Evolutionary conservation across 2,888 invertebrate genomes (phyloP).

Genomic region (Spialia ferax): DNA sequence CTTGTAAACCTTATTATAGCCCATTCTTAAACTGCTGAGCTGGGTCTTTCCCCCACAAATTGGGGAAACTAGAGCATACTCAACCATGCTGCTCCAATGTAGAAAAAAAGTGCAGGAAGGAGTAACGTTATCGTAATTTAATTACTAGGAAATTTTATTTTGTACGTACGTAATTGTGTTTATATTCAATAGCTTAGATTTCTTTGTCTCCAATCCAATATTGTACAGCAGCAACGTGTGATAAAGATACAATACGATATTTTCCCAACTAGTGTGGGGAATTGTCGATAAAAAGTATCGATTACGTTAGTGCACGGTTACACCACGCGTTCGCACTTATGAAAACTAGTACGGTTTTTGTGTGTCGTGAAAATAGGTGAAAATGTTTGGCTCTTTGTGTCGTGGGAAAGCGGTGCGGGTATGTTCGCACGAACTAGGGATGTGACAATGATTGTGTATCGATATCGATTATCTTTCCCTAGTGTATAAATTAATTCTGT

Average conservation of each 20-base stretch:
- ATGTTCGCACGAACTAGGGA: constrained; percentile 62
- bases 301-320: constrained; percentile 67
- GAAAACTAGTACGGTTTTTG: constrained; percentile 72
- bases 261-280: constrained; percentile 55
- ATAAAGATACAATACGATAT: constrained; percentile 44
- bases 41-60: too few species aligned
- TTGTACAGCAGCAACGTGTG: constrained; percentile 8
- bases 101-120: too few species aligned
- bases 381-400: constrained; percentile 67
- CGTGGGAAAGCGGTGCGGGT: constrained; percentile 68
- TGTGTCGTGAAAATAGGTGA: constrained; percentile 76
- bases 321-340: constrained; percentile 58
- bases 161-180: not conserved
- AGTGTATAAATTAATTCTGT: too few species aligned
- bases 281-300: constrained; percentile 59
- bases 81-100: too few species aligned
- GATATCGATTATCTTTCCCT: constrained; percentile 15
- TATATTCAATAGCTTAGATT: not conserved
- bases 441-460: constrained; percentile 45
- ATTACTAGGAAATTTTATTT: not conserved
- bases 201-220: not conserved
- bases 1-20: too few species aligned
- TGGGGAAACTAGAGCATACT: too few species aligned
- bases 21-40: too few species aligned
- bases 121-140: too few species aligned